Percentiles rank a stretch among this genome's conserved stretches.
phyloP scores from a whole-genome alignment of 2,888 invertebrate species.

The Zeuzera pyrina region DNA sequence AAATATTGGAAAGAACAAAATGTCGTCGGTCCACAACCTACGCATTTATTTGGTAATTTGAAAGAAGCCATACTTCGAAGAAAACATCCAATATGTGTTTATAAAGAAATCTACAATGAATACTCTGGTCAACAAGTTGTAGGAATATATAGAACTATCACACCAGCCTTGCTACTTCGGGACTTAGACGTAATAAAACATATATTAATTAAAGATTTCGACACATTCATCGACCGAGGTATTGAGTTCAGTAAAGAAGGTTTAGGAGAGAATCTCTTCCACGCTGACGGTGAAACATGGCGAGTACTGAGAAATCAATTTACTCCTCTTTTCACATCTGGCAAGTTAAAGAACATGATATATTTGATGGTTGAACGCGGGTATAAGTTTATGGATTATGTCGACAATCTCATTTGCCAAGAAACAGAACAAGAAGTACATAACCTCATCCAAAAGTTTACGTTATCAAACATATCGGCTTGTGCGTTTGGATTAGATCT shows the following conservation, averaged over 20 bases:
- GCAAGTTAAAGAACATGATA: slow-evolving; percentile 13
- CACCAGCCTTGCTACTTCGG: slow-evolving; percentile 16
- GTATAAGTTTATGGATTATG: slow-evolving; percentile 1
- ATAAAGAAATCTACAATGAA: slow-evolving; percentile 17
- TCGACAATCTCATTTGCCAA: not conserved
- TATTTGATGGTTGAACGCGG: slow-evolving; percentile 4
- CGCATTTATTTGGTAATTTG: slow-evolving; percentile 21
- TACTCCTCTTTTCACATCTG: slow-evolving; percentile 11
- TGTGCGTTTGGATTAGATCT: slow-evolving; percentile 2
- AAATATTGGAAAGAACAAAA: slow-evolving; percentile 21
- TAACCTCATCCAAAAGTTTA: not conserved
- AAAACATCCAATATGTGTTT: slow-evolving; percentile 14
- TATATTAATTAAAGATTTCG: slow-evolving; percentile 8
- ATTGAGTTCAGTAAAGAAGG: slow-evolving; percentile 5
- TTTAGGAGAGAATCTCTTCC: slow-evolving; percentile 6
- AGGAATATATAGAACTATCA: slow-evolving; percentile 18
- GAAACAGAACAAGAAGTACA: slow-evolving; percentile 1
- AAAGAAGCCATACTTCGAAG: slow-evolving; percentile 15
- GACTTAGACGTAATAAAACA: slow-evolving; percentile 6
- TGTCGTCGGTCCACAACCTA: slow-evolving; percentile 19
- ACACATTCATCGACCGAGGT: slow-evolving; percentile 6
- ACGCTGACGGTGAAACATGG: slow-evolving; percentile 10
- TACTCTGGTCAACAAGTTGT: slow-evolving; percentile 23
- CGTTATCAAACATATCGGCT: slow-evolving; percentile 1
- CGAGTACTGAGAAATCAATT: slow-evolving; percentile 9